A percentile compares a stretch with the other conserved stretches of the same genome.
Evolutionary conservation across 2,113 vertebrate genomes (phyloP).

Genomic region (Strix uralensis): DNA sequence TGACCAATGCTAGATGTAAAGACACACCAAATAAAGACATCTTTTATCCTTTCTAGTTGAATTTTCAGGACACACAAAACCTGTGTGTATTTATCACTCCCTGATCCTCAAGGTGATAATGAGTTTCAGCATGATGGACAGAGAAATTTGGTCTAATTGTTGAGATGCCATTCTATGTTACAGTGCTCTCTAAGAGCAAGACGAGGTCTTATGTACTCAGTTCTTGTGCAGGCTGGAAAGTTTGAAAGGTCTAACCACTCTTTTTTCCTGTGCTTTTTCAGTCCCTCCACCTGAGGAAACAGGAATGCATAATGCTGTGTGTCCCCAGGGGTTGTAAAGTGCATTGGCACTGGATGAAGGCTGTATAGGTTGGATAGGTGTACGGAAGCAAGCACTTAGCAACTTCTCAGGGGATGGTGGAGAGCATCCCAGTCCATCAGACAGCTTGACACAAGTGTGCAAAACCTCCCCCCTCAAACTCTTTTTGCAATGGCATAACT

Average conservation of each 20-base stretch:
- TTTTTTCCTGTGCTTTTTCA: not conserved
- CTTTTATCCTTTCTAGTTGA: not conserved
- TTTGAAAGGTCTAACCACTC: not conserved
- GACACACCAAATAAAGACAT: not conserved
- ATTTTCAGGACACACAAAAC: not conserved
- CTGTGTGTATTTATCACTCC: not conserved
- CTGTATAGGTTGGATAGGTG: not conserved
- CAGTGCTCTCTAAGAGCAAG: not conserved
- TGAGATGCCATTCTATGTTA: not conserved
- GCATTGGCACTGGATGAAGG: not conserved
- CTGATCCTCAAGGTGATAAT: not conserved
- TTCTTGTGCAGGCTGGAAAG: not conserved
- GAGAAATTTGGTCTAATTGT: not conserved
- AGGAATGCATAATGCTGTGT: not conserved
- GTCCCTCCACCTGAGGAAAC: not conserved
- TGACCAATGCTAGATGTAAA: not conserved
- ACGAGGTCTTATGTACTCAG: fast-evolving
- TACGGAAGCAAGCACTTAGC: not conserved
- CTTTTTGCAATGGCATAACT: not conserved
- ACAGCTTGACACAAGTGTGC: not conserved
- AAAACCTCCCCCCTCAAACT: not conserved
- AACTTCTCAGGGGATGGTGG: not conserved
- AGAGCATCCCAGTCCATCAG: not conserved
- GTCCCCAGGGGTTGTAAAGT: not conserved
- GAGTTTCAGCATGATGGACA: not conserved